Evolutionary conservation across 2,797 vertebrate species (phyloP).

Genomic region (Pygocentrus nattereri): DNA sequence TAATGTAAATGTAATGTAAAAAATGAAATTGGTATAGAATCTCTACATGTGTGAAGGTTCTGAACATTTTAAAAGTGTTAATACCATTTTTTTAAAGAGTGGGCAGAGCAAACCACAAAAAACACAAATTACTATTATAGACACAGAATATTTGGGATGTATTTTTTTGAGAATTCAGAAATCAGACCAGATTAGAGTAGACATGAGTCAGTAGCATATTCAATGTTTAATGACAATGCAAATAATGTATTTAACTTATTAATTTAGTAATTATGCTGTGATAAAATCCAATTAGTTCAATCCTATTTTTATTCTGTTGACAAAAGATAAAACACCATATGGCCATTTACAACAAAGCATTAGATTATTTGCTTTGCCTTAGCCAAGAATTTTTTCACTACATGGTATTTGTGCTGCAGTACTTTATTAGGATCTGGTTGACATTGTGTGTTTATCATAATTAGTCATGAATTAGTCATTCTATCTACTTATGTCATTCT

Average conservation of each 20-base stretch:
- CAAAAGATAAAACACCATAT: constrained; percentile 15
- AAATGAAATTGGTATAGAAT: too few relatives aligned
- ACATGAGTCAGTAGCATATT: background rate
- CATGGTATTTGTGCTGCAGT: background rate
- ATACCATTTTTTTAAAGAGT: too few relatives aligned
- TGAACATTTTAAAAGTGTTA: too few relatives aligned
- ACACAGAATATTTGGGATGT: too few relatives aligned
- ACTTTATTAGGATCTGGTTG: constrained; percentile 44
- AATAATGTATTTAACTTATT: background rate
- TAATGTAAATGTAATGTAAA: too few relatives aligned
- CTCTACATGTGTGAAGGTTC: too few relatives aligned
- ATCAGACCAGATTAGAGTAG: too few relatives aligned
- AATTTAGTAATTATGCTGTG: constrained; percentile 9
- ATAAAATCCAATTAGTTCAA: background rate
- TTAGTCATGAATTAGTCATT: constrained; percentile 7
- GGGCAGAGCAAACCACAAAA: too few relatives aligned
- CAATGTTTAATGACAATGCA: background rate
- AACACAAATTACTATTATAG: too few relatives aligned
- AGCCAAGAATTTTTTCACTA: constrained; percentile 10
- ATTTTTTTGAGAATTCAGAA: too few relatives aligned
- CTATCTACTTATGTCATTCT: too few relatives aligned
- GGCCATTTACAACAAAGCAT: constrained; percentile 10
- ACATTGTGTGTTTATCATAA: constrained; percentile 19
- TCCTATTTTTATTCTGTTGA: constrained; percentile 7
- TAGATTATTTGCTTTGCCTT: constrained; percentile 22